Base-by-base conservation (phyloP, 2,113 vertebrate genomes). In the Aphelocoma coerulescens region DNA sequence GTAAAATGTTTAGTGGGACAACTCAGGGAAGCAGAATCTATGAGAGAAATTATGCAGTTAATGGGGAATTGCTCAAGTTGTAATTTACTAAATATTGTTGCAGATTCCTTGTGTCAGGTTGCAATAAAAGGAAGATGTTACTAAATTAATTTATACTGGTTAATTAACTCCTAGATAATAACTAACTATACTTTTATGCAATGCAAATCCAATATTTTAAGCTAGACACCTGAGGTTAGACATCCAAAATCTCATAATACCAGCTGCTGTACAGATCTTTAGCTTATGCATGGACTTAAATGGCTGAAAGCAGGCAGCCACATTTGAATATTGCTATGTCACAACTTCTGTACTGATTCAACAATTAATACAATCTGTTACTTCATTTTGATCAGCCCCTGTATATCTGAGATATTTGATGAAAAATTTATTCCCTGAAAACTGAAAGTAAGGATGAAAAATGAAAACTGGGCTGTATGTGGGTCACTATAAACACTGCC, bases 31-130 rank as follows among this genome's bases (percentile, higher is more conserved):
- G 41, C 51, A 85, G 54, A 86, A 94, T 68, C 22, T 87, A 78
- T 85, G 66, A 83, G 41, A 62, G 78, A 96, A 95, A 95, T 88
- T 80, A 89, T 33, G 62, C 43, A 69, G 74, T 66, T 88, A 96
- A 92, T 88, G 48, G 48, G 46, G 24, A 96, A 88, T 79, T 85
- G 43, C 62, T 88, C 10, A 67, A 83, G 62, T 58, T 85, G 48
- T 88, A 91, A 94, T 91, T 93, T 96, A 88, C 62, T 73, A 96
- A 93, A 93, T 96, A 91, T 59, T 68, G 41, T 91, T 77, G 28
- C 43, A 93, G 43, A 95, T 82, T 91, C 49, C 30, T 91, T 73
- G 67, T 91, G 93, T 89, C 82, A 73, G 85, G 54, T 72, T 85
- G 71, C 41, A 94, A 73, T 94, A 95, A 96, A 94, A 69, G 16